Evolutionary conservation across 2,888 invertebrate species (phyloP), one percentile per base, ranked within the genome.

Genomic region (Himalopsyche japonica): DNA sequence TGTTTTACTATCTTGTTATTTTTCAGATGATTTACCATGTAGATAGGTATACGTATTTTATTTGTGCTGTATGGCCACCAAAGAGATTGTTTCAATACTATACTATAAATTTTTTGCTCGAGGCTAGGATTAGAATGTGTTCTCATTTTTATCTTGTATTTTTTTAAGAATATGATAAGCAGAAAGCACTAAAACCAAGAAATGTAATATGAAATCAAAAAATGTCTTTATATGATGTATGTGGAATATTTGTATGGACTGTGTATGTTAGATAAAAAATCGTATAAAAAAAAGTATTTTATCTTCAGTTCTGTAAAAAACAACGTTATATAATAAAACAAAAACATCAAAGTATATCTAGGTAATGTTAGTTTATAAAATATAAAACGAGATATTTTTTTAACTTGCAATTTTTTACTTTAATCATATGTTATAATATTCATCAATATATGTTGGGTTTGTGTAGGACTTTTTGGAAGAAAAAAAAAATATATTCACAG

Each of bases 1-100:
- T 70, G 82, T 77, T 82, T 82, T 82, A 82, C 77, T 82, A 34
- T 82, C 77, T 82, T 49, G 77, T 82, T 82, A 82, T 82, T 82
- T 77, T 76, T 24, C 43, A 76, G 76, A 82, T 82, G 82, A 82
- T 82, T 82, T 82, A 82, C 76, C 76, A 82, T 77, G 20, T 48
- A 77, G 77, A 77, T 82, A 48, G 82, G 77, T 49, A 10, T 70
- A 70, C 70, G 82, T 78, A 78, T 82, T 79, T 82, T 82, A 82
- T 82, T 24, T 64, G 57, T 70, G 10, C 78, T 15, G 24, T 27
- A 70, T 27, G 12, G 70, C 70, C 27, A 70, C 24, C 24, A 70
- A 70, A 27, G 27, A 70, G 70, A 70, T 70, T 70, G 70, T 70
- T 64, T 70, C 70, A 70, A 70, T 70, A 70, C 70, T 24, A 4